These are phyloP conservation scores for Idaea dimidiata DNA, from an alignment of 2,888 invertebrate genomes.

Conservation along the genomic window DNA sequence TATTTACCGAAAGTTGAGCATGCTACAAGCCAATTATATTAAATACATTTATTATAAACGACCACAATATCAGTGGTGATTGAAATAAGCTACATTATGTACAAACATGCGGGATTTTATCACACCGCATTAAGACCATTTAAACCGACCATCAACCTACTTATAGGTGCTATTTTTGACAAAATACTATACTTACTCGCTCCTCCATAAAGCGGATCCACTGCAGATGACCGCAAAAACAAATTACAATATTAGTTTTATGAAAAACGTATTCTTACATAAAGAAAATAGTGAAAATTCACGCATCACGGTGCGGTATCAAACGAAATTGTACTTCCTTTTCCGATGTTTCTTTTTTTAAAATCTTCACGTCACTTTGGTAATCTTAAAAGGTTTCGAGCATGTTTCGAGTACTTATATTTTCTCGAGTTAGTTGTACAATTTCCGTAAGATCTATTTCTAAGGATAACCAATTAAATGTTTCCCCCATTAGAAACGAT, in stretches of 20 bases:
- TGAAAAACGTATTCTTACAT: conserved; percentile 20
- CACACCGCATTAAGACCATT: not conserved
- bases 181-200: conserved; percentile 80
- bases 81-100: not conserved
- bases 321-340: conserved; percentile 34
- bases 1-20: conserved; percentile 9
- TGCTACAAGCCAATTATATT: conserved; percentile 4
- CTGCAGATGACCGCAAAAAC: conserved; percentile 75
- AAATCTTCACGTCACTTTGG: not conserved
- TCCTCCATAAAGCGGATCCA: conserved; percentile 88
- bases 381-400: not conserved
- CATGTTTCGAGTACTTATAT: too few species aligned
- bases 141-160: too few species aligned
- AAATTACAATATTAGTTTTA: conserved; percentile 63
- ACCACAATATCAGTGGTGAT: not conserved
- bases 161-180: conserved; percentile 12
- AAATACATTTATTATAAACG: not conserved
- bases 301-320: conserved; percentile 41
- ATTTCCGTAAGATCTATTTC: conserved; percentile 1
- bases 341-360: conserved; percentile 33
- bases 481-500: conserved; percentile 30
- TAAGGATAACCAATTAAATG: not conserved
- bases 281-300: conserved; percentile 10
- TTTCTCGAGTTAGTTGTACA: not conserved
- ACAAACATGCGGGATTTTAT: conserved; percentile 4